Percentiles rank a stretch among this genome's conserved stretches.
phyloP scores from a whole-genome alignment of 2,797 vertebrate species.

The Hipposideros larvatus region DNA sequence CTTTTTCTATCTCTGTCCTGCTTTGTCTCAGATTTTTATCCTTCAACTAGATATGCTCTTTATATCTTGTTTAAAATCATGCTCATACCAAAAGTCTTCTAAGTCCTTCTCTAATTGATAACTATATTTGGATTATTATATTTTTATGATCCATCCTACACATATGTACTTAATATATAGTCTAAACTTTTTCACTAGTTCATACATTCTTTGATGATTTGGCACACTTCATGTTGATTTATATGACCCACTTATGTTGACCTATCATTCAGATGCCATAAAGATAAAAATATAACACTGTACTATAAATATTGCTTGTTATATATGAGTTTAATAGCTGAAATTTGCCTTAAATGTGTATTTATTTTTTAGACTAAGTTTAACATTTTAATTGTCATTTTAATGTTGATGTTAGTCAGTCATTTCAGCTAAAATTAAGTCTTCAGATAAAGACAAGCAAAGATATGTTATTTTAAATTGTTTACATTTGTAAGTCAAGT shows the following conservation, averaged over 20 bases:
- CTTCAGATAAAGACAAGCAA: not conserved
- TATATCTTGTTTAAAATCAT: not conserved
- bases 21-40: not conserved
- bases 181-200: not conserved
- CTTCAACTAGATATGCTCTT: not conserved
- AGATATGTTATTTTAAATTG: not conserved
- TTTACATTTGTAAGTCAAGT: not conserved
- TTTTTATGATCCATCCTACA: not conserved
- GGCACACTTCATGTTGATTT: not conserved
- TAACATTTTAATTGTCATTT: not conserved
- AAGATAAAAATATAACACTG: not conserved
- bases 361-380: not conserved
- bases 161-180: not conserved
- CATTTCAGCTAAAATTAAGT: slow-evolving; percentile 22
- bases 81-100: not conserved
- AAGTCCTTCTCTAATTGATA: not conserved
- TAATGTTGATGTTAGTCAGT: not conserved
- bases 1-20: not conserved
- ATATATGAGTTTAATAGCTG: not conserved
- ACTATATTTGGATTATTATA: not conserved
- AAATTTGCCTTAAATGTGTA: not conserved
- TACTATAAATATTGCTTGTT: not conserved
- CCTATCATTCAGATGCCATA: not conserved
- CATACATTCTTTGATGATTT: not conserved
- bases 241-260: not conserved